Conservation (phyloP, 2,888 invertebrate genomes). For the Latheticus oryzae region DNA sequence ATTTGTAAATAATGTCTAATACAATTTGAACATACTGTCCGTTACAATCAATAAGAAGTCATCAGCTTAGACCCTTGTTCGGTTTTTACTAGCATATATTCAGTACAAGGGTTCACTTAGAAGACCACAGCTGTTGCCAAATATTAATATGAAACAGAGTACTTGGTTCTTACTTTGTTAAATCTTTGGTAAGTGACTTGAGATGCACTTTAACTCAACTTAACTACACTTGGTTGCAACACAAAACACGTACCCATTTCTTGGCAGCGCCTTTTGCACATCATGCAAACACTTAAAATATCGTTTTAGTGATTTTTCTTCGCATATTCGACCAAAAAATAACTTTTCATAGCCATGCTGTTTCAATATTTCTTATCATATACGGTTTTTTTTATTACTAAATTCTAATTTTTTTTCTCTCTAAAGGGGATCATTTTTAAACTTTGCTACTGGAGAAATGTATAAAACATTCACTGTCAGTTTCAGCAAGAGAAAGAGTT, state of each 20-base stretch:
- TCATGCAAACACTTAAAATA: constrained; percentile 26
- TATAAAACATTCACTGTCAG: too few species aligned
- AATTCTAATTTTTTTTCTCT: too few species aligned
- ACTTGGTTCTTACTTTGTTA: constrained; percentile 42
- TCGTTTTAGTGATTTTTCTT: constrained; percentile 26
- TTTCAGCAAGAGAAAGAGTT: too few species aligned
- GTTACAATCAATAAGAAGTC: constrained; percentile 39
- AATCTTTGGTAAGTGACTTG: constrained; percentile 37
- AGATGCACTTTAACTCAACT: constrained; percentile 28
- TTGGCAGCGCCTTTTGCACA: constrained; percentile 26
- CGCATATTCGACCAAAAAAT: constrained; percentile 15
- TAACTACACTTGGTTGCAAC: constrained; percentile 15
- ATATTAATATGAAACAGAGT: constrained; percentile 50
- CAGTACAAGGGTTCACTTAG: constrained; percentile 48
- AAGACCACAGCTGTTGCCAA: constrained; percentile 49
- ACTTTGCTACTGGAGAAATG: too few species aligned
- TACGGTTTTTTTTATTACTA: too few species aligned
- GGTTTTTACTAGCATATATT: constrained; percentile 49
- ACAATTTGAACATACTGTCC: too few species aligned
- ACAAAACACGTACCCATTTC: constrained; percentile 21
- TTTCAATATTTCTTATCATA: constrained; percentile 7
- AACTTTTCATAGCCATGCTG: constrained; percentile 12
- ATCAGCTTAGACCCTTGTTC: constrained; percentile 47
- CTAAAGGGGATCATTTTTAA: too few species aligned
- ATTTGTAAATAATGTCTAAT: constrained; percentile 22